Conservation (phyloP, 23 tunicate genomes). For the Pegea sp. region DNA sequence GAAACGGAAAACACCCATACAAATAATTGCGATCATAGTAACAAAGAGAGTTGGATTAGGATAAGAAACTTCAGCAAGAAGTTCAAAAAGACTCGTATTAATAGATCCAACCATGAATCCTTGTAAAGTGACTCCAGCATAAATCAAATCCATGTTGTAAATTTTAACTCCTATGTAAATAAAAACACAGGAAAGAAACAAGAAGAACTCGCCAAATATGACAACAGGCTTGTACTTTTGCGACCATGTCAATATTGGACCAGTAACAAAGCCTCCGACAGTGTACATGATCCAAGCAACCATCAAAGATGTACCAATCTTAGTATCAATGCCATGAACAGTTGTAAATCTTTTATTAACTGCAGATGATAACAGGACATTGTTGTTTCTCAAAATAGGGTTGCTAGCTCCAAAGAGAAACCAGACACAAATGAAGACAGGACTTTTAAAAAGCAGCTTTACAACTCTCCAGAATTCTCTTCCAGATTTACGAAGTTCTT, state of each 20-base stretch:
- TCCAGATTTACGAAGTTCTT: constrained; percentile 7
- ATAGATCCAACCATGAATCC: constrained; percentile 33
- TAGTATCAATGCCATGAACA: constrained; percentile 4
- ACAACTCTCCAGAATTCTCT: constrained; percentile 7
- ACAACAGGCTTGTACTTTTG: constrained; percentile 20
- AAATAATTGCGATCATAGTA: constrained; percentile 26
- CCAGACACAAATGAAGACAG: constrained; percentile 25
- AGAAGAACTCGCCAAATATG: constrained; percentile 15
- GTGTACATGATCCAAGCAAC: constrained; percentile 41
- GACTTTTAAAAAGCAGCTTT: constrained; percentile 16
- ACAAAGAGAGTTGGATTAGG: constrained; percentile 36
- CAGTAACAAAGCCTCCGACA: constrained; percentile 34
- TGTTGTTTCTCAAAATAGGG: constrained; percentile 38
- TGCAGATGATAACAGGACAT: constrained; percentile 30
- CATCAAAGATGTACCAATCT: constrained; percentile 24
- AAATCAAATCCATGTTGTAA: constrained; percentile 4
- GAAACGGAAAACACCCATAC: constrained; percentile 37
- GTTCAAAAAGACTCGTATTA: constrained; percentile 31
- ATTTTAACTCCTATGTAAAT: constrained; percentile 19
- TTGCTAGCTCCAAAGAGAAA: constrained; percentile 19
- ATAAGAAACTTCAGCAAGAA: constrained; percentile 32
- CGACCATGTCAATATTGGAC: constrained; percentile 34
- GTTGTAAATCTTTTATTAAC: constrained; percentile 12
- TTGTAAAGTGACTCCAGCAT: constrained; percentile 23
- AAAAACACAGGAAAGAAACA: constrained; percentile 8